Evolutionary conservation across 2,113 vertebrate genomes (phyloP).

Genomic region (Cyrtonyx montezumae): DNA sequence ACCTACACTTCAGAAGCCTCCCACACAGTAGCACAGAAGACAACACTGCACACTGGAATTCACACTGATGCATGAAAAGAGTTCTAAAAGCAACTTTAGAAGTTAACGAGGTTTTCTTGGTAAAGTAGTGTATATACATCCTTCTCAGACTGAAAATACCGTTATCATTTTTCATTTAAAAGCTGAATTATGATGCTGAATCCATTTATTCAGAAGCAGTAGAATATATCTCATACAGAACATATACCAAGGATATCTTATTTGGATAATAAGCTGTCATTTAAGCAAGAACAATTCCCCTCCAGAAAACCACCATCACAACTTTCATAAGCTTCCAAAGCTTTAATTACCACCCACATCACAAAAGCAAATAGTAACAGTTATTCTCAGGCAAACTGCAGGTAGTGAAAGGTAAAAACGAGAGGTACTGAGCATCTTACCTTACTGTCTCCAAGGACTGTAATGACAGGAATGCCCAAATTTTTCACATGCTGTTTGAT

Average conservation of each 20-base stretch:
- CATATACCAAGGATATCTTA: background rate
- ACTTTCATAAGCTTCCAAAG: background rate
- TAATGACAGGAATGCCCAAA: constrained; percentile 91
- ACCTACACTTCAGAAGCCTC: background rate
- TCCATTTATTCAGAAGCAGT: background rate
- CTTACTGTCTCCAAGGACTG: constrained; percentile 97
- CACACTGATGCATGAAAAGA: background rate
- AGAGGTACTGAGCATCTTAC: constrained; percentile 68
- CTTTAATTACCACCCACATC: background rate
- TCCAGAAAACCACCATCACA: background rate
- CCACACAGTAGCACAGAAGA: background rate
- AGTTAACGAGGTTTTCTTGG: background rate
- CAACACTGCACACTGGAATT: background rate
- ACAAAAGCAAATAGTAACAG: background rate
- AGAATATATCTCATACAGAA: background rate
- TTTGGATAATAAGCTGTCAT: background rate
- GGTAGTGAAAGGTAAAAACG: rapidly evolving
- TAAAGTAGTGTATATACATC: background rate
- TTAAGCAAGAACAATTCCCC: background rate
- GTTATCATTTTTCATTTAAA: background rate
- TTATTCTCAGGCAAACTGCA: background rate
- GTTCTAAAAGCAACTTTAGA: background rate
- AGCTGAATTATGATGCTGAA: background rate
- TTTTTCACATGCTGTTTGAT: constrained; percentile 93
- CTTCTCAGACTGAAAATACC: too few species aligned